phyloP scores from a whole-genome alignment of 2,888 invertebrate species.

The Hemaris fuciformis region DNA sequence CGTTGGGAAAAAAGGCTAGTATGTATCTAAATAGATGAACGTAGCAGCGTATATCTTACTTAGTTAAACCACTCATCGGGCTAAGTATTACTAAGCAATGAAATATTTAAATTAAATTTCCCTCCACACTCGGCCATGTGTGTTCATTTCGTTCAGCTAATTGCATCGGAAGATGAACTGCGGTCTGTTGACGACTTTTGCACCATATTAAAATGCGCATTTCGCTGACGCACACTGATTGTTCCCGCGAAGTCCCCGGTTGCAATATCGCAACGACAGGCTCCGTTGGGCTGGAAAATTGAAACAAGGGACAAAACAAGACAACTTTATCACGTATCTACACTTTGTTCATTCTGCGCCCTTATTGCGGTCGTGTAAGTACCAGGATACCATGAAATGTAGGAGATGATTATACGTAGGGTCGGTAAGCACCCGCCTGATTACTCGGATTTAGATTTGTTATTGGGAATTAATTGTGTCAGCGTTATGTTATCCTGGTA shows the following conservation, averaged over 20 bases:
- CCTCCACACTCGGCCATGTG: not conserved
- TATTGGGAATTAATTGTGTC: conserved; percentile 11
- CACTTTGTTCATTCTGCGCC: not conserved
- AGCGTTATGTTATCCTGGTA: not conserved
- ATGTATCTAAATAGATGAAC: too few relatives aligned
- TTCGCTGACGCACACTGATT: conserved; percentile 53
- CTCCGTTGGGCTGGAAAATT: conserved; percentile 74
- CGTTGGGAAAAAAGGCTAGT: too few relatives aligned
- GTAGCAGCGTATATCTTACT: too few relatives aligned
- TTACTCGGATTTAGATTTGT: not conserved
- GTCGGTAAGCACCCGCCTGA: conserved; percentile 7
- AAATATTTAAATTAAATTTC: conserved; percentile 21
- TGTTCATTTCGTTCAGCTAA: conserved; percentile 1
- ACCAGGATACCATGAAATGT: not conserved
- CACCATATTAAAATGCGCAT: conserved; percentile 36
- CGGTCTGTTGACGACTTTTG: not conserved
- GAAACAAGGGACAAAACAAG: conserved; percentile 50
- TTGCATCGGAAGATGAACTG: not conserved
- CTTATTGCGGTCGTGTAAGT: conserved; percentile 11
- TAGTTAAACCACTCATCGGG: too few relatives aligned
- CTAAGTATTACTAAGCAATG: too few relatives aligned
- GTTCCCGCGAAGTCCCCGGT: conserved; percentile 30
- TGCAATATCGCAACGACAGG: conserved; percentile 58
- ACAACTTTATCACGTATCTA: not conserved
- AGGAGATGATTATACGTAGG: conserved; percentile 16